Percentiles rank a stretch among this genome's conserved stretches.
phyloP scores from a whole-genome alignment of 2,113 vertebrate genomes.

The Tonatia bakeri region DNA sequence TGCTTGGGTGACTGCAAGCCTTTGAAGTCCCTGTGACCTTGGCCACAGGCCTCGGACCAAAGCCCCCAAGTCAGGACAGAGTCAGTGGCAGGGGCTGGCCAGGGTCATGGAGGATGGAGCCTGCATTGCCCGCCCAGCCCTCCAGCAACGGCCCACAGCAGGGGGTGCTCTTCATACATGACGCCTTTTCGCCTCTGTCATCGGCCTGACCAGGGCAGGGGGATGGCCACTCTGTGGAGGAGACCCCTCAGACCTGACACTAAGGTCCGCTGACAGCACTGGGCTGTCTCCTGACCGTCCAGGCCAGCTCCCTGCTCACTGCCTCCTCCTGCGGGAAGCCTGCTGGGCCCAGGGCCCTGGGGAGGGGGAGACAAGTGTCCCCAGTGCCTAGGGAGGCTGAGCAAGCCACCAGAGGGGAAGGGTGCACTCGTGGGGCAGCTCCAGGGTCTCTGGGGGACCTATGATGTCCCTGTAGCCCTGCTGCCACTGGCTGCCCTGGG shows the following conservation, averaged over 20 bases:
- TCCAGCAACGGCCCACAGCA: background rate
- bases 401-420: background rate
- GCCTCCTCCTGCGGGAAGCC: background rate
- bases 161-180: accelerated
- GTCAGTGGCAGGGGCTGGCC: background rate
- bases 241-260: background rate
- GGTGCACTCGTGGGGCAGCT: background rate
- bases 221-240: background rate
- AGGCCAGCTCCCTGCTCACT: accelerated
- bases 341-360: background rate
- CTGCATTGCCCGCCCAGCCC: accelerated
- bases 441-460: background rate
- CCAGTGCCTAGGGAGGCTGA: background rate
- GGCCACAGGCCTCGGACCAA: background rate
- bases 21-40: background rate
- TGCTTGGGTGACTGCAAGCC: background rate
- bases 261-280: background rate
- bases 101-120: background rate
- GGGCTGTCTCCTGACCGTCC: background rate
- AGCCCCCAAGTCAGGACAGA: background rate
- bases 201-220: accelerated
- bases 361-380: accelerated
- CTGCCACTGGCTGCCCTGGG: background rate
- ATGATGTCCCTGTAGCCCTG: accelerated
- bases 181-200: background rate